A percentile compares a stretch with the other conserved stretches of the same genome.
phyloP scores from a whole-genome alignment of 2,888 invertebrate genomes.

The Megastigmus dorsalis region DNA sequence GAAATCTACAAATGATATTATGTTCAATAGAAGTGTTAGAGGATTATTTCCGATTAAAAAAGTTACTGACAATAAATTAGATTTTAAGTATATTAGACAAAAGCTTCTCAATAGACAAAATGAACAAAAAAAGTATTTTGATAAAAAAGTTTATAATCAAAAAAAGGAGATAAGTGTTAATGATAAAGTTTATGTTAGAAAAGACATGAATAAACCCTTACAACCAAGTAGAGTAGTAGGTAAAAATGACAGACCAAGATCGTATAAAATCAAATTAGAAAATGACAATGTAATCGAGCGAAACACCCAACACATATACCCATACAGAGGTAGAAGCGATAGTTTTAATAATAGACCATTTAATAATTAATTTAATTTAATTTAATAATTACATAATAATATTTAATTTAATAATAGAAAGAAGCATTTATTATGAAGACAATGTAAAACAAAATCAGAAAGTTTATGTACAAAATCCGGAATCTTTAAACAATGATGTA shows the following conservation, averaged over 20 bases:
- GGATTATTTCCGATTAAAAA: constrained; percentile 45
- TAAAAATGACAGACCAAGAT: too few relatives aligned
- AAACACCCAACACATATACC: too few relatives aligned
- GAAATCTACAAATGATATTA: constrained; percentile 55
- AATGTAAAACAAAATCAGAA: too few relatives aligned
- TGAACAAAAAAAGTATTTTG: background rate
- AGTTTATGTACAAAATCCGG: too few relatives aligned
- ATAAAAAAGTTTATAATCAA: background rate
- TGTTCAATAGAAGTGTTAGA: constrained; percentile 52
- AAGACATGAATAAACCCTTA: constrained; percentile 34
- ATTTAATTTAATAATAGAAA: constrained; percentile 11
- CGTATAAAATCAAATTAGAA: too few relatives aligned
- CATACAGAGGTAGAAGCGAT: too few relatives aligned
- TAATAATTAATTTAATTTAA: constrained; percentile 19
- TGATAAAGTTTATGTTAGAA: constrained; percentile 49
- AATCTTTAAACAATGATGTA: constrained; percentile 18
- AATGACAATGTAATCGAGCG: too few relatives aligned
- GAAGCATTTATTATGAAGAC: constrained; percentile 7
- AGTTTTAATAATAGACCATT: too few relatives aligned
- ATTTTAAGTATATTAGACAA: too few relatives aligned
- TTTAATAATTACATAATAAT: constrained; percentile 48
- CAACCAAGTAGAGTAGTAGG: constrained; percentile 35
- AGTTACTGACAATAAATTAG: background rate
- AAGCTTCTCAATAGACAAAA: too few relatives aligned
- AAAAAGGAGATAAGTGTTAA: background rate